These are phyloP conservation scores for Martes flavigula DNA, from an alignment of 2,797 vertebrate genomes.

Conservation along the genomic window DNA sequence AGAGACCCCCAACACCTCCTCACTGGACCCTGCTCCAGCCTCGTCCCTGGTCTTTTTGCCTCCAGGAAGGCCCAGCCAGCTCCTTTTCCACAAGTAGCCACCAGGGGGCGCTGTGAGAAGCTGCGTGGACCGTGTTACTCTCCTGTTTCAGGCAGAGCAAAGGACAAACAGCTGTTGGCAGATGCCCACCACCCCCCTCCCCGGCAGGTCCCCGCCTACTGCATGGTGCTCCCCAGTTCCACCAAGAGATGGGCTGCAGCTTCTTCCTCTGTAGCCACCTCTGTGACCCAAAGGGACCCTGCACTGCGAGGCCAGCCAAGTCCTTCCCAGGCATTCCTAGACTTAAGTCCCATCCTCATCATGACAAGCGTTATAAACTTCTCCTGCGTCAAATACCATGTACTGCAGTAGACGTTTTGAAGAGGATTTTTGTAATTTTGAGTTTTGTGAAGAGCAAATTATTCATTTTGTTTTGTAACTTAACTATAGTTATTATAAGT, in stretches of 20 bases:
- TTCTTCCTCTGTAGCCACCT: not conserved
- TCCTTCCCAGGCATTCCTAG: not conserved
- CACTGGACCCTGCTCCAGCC: not conserved
- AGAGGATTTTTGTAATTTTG: slow-evolving; percentile 4
- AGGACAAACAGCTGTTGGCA: not conserved
- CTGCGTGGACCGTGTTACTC: not conserved
- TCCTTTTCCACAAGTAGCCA: not conserved
- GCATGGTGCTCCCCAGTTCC: not conserved
- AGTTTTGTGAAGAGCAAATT: not conserved
- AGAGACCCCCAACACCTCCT: not conserved
- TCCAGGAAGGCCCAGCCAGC: not conserved
- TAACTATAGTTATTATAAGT: not conserved
- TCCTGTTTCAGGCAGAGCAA: not conserved
- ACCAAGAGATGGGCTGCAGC: not conserved
- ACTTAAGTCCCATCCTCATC: not conserved
- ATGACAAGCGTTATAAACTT: not conserved
- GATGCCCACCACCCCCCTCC: too few species aligned
- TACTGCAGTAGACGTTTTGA: not conserved
- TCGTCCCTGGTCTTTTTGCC: not conserved
- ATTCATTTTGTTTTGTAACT: slow-evolving; percentile 38
- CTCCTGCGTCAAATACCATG: not conserved
- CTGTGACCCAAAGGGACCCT: not conserved
- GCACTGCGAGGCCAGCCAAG: not conserved
- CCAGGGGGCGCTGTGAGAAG: not conserved
- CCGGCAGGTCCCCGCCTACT: not conserved